Percentiles rank a stretch among this genome's conserved stretches.
These are phyloP conservation scores for Prunella strophiata DNA, from an alignment of 2,797 vertebrate species.

Conservation along the genomic window DNA sequence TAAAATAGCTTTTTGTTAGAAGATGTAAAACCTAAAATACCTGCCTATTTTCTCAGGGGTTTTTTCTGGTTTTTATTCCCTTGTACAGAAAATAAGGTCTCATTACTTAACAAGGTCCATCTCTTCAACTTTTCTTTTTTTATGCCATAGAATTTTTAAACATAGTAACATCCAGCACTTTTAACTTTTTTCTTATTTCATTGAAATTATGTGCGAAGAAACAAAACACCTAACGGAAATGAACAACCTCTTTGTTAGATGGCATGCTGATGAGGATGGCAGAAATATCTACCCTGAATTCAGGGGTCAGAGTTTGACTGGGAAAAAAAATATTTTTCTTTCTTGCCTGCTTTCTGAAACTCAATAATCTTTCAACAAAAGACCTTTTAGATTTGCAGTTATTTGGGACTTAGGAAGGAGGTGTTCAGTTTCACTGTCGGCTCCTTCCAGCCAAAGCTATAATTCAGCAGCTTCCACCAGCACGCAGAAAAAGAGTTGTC, in stretches of 20 bases:
- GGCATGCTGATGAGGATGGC: neutral
- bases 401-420: neutral
- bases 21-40: neutral
- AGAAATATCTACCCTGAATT: neutral
- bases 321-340: neutral
- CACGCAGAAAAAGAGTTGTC: neutral
- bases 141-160: neutral
- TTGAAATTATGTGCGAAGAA: neutral
- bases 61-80: neutral
- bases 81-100: neutral
- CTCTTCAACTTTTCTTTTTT: neutral
- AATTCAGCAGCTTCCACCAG: neutral
- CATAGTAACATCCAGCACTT: neutral
- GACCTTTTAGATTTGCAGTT: neutral
- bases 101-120: neutral
- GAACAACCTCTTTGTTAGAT: neutral
- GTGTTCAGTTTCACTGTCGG: neutral
- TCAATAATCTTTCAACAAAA: neutral
- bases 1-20: neutral
- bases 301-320: neutral
- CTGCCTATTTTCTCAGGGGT: accelerated
- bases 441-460: conserved; percentile 7
- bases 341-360: neutral
- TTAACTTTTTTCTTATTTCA: neutral
- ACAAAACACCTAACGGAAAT: neutral